Base-by-base conservation (phyloP, 1,140 invertebrate genomes). In the Melitaea cinxia region DNA sequence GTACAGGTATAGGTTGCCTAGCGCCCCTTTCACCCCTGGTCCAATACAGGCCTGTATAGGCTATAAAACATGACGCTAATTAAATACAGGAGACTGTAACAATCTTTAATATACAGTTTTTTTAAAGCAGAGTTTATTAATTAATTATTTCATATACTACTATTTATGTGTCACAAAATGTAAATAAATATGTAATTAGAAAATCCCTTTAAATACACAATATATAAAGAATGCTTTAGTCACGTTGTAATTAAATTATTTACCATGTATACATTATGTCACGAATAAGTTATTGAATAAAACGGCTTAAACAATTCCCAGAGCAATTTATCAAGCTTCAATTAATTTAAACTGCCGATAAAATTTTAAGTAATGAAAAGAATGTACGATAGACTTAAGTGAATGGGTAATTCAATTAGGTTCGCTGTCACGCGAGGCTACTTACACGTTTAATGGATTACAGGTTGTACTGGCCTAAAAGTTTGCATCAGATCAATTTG, bases 341-440 rank as follows among this genome's bases (percentile, higher is more conserved):
- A 69, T 73, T 73, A 66, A 69, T 69, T 35, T 73, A 66, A 69
- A 63, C 45, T 33, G 37, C 35, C 37, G 54, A 62, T 62, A 62
- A 68, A 70, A 71, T 26, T 67, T 59, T 60, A 63, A 63, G 68
- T 67, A 67, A 71, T 71, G 30, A 64, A 64, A 59, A 55, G 63
- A 70, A 73, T 75, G 69, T 65, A 71, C 54, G 50, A 52, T 72
- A 76, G 55, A 47, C 33, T 68, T 68, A 77, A 80, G 73, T 80
- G 73, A 75, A 77, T 72, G 70, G 47, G 56, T 82, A 80, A 82
- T 82, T 76, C 69, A 80, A 82, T 82, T 82, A 80, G 35, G 15
- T 28, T 21, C 28, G 47, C 30, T 52, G 66, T 73, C 80, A 82
- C 80, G 77, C 80, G 69, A 70, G 42, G 42, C 42, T 47, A 47